These are phyloP conservation scores for Aphis gossypii DNA, from an alignment of 1,140 invertebrate genomes.

Conservation along the genomic window DNA sequence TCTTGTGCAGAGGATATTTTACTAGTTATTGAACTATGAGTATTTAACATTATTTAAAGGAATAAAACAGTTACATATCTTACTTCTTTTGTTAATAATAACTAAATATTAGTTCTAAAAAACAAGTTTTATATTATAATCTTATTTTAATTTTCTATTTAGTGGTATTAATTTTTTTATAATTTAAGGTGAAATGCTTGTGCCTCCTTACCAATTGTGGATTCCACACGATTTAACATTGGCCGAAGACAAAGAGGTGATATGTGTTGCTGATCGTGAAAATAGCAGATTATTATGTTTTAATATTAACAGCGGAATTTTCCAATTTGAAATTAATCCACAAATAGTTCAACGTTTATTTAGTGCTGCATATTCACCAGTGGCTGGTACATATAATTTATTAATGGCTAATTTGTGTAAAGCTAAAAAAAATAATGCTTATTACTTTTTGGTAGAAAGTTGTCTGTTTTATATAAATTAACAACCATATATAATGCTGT, in stretches of 20 bases:
- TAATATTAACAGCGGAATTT: slow-evolving; percentile 71
- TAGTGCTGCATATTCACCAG: slow-evolving; percentile 72
- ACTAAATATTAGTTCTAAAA: background rate
- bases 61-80: background rate
- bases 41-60: background rate
- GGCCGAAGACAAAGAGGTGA: slow-evolving; percentile 73
- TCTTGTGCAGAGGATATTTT: no score
- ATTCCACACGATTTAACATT: slow-evolving; percentile 86
- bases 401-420: background rate
- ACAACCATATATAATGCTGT: background rate
- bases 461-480: no score
- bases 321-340: slow-evolving; percentile 63
- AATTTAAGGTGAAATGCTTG: slow-evolving; percentile 44
- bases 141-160: background rate
- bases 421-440: background rate
- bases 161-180: background rate
- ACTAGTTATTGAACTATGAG: background rate
- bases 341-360: slow-evolving; percentile 68
- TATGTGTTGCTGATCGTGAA: slow-evolving; percentile 92
- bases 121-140: background rate
- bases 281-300: slow-evolving; percentile 87
- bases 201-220: slow-evolving; percentile 70
- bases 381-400: slow-evolving; percentile 64
- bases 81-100: background rate
- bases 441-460: background rate